phyloP scores from a whole-genome alignment of 2,113 vertebrate species.

The Bos javanicus region DNA sequence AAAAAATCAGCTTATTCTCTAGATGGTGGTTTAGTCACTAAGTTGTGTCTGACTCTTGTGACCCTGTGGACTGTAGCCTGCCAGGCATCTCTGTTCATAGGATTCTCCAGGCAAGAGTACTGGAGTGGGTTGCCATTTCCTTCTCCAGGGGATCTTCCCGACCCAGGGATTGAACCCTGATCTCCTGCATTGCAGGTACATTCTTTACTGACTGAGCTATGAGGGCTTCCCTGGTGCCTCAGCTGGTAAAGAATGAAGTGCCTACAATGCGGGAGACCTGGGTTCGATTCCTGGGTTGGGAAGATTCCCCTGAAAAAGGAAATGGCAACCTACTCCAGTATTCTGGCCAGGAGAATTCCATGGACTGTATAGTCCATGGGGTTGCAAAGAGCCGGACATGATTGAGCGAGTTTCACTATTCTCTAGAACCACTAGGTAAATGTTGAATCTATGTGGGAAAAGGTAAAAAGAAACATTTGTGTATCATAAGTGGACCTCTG shows the following conservation, averaged over 20 bases:
- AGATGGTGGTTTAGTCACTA: neutral
- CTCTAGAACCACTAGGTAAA: neutral
- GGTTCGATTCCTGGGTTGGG: neutral
- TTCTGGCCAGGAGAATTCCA: neutral
- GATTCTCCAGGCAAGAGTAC: neutral
- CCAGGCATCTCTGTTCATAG: neutral
- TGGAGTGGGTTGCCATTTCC: neutral
- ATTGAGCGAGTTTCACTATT: neutral
- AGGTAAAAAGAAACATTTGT: neutral
- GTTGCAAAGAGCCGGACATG: neutral
- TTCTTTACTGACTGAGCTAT: neutral
- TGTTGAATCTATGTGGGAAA: neutral
- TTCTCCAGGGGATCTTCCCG: neutral
- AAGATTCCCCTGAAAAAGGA: neutral
- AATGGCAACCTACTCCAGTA: neutral
- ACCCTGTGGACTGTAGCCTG: neutral
- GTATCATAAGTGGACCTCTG: neutral
- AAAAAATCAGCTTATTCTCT: neutral
- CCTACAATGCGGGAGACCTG: neutral
- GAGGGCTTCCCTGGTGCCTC: neutral
- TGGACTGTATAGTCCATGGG: neutral
- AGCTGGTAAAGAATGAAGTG: neutral
- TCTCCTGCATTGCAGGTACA: neutral
- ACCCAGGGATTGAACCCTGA: neutral
- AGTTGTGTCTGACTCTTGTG: neutral